Conservation (phyloP, 2,888 invertebrate species). For the Pyrgus malvae region DNA sequence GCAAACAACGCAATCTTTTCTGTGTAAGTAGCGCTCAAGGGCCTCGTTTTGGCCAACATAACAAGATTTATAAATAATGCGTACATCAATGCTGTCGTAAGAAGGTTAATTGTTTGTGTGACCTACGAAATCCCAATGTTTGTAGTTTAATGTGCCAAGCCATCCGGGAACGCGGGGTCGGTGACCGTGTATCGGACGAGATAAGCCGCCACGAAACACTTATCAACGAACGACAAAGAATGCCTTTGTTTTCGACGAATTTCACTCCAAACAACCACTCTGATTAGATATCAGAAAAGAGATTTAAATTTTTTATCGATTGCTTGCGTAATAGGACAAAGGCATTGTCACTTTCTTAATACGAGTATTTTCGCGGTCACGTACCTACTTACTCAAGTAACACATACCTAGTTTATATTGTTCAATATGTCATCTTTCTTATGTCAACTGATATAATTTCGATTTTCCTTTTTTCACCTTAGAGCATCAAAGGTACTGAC, state of each 20-base stretch:
- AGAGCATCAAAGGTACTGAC: no score
- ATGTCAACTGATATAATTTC: no score
- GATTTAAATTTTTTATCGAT: constrained; percentile 15
- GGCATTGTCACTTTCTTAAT: background rate
- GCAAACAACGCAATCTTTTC: no score
- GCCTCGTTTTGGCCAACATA: background rate
- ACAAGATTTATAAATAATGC: constrained; percentile 3
- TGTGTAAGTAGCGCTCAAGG: background rate
- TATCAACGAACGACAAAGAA: constrained; percentile 69
- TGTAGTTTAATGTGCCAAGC: constrained; percentile 50
- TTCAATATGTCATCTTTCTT: no score
- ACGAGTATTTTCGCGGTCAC: background rate
- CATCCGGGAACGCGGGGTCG: constrained; percentile 61
- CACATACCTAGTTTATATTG: no score
- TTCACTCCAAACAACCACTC: constrained; percentile 52
- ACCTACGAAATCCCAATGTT: constrained; percentile 35
- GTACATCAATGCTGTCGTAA: constrained; percentile 7
- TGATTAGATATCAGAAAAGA: constrained; percentile 54
- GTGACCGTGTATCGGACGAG: constrained; percentile 70
- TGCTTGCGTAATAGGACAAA: background rate
- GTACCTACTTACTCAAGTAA: background rate
- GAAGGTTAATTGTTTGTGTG: constrained; percentile 24
- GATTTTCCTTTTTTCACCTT: no score
- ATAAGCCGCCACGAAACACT: constrained; percentile 69
- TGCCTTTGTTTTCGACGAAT: constrained; percentile 72